Percentiles rank a stretch among this genome's conserved stretches.
Conservation (phyloP, 2,113 vertebrate genomes). For the Dendropsophus ebraccatus region DNA sequence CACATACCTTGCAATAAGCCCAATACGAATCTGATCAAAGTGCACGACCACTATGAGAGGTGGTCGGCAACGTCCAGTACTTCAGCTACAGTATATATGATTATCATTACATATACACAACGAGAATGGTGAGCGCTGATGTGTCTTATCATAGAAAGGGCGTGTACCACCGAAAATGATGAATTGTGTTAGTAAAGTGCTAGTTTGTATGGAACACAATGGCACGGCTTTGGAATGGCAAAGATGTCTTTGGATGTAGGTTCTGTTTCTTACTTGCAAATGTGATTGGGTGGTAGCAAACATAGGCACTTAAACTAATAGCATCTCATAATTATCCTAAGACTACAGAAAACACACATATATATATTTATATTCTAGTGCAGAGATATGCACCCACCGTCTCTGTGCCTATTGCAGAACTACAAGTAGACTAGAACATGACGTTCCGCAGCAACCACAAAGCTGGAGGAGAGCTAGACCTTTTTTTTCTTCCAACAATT, state of each 20-base stretch:
- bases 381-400: background rate
- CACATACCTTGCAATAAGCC: background rate
- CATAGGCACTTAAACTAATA: slow-evolving; percentile 50
- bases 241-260: slow-evolving; percentile 40
- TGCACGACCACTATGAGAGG: background rate
- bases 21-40: background rate
- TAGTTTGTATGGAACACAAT: slow-evolving; percentile 22
- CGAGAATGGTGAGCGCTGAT: slow-evolving; percentile 33
- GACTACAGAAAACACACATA: background rate
- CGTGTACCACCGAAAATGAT: background rate
- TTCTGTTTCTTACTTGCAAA: slow-evolving; percentile 29
- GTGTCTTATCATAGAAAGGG: slow-evolving; percentile 21
- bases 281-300: slow-evolving; percentile 31
- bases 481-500: background rate
- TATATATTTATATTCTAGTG: background rate
- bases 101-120: slow-evolving; percentile 5
- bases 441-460: background rate
- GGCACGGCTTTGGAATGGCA: slow-evolving; percentile 15
- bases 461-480: background rate
- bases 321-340: background rate
- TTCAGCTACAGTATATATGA: background rate
- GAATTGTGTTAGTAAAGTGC: slow-evolving; percentile 10
- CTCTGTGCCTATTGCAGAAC: background rate
- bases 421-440: background rate
- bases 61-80: background rate